phyloP scores from a whole-genome alignment of 1,140 invertebrate species.

The Tetramorium parvispinum region DNA sequence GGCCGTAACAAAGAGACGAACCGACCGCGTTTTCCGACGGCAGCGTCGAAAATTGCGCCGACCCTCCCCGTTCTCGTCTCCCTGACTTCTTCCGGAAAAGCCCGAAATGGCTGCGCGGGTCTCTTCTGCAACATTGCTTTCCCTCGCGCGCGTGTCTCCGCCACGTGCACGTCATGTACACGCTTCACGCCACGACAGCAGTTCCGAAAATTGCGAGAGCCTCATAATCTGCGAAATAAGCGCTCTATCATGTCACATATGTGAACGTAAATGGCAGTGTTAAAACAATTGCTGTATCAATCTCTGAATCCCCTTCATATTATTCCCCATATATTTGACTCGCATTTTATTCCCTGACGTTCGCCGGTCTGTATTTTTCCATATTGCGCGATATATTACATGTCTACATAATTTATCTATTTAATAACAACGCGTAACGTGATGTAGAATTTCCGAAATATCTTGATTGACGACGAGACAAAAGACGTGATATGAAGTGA shows the following conservation, averaged over 20 bases:
- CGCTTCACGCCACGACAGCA: background rate
- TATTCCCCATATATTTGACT: background rate
- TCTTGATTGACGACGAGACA: background rate
- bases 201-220: constrained; percentile 1
- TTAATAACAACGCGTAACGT: background rate
- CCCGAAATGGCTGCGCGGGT: background rate
- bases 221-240: constrained; percentile 31
- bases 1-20: constrained; percentile 27
- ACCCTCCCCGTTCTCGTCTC: background rate
- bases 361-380: background rate
- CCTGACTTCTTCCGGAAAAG: constrained; percentile 21
- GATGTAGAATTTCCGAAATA: constrained; percentile 6
- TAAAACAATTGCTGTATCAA: background rate
- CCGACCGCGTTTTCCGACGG: constrained; percentile 34
- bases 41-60: constrained; percentile 34
- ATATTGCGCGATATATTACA: background rate
- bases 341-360: background rate
- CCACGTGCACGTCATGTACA: constrained; percentile 53
- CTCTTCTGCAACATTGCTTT: background rate
- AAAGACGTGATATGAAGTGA: background rate
- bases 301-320: background rate
- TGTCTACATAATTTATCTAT: background rate
- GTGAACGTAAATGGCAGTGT: background rate
- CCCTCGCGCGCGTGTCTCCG: constrained; percentile 6
- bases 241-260: background rate